Conservation (phyloP, 2,888 invertebrate genomes). For the Eristalinus aeneus region DNA sequence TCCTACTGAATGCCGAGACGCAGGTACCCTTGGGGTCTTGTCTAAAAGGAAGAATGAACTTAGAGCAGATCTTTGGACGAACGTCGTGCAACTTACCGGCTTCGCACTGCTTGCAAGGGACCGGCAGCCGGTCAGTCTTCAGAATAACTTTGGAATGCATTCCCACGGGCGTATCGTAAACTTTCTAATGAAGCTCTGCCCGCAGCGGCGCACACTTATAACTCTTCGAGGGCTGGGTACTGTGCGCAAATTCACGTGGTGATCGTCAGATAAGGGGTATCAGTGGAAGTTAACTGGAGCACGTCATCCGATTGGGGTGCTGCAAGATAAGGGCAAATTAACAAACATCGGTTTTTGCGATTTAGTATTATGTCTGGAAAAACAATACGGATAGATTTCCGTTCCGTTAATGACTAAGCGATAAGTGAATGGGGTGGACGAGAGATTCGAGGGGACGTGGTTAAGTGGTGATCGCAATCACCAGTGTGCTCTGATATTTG, state of each 20-base stretch:
- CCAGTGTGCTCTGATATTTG: background rate
- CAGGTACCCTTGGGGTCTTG: background rate
- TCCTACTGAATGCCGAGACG: conserved; percentile 25
- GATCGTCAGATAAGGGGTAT: background rate
- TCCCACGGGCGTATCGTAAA: background rate
- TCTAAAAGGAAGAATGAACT: conserved; percentile 18
- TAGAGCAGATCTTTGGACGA: background rate
- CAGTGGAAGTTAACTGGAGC: background rate
- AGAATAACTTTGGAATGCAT: background rate
- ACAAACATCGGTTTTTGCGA: background rate
- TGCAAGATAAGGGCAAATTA: background rate
- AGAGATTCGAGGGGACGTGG: background rate
- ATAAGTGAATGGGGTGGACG: background rate
- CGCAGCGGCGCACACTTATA: conserved; percentile 21
- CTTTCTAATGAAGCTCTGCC: background rate
- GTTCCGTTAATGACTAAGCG: background rate
- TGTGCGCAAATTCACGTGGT: conserved; percentile 35
- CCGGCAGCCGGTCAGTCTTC: conserved; percentile 37
- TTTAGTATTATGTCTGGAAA: background rate
- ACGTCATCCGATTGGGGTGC: background rate
- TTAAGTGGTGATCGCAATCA: background rate
- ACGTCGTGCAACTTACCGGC: conserved; percentile 23
- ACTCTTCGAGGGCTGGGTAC: background rate
- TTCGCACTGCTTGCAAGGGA: conserved; percentile 52
- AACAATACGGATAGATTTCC: background rate